These are phyloP conservation scores for Andricus quercusramuli DNA, from an alignment of 2,888 invertebrate species.

Conservation along the genomic window DNA sequence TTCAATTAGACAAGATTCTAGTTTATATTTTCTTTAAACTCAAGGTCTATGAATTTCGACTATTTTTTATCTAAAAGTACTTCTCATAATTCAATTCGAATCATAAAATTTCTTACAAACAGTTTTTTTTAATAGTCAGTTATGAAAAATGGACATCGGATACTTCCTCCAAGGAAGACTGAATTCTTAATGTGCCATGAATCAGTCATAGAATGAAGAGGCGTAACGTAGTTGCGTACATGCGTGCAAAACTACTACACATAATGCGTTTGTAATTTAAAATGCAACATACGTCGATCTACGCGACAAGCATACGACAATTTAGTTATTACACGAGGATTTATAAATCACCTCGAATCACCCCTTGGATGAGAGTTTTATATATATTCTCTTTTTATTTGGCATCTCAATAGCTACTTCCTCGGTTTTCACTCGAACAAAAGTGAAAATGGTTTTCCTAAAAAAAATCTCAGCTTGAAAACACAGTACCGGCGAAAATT, in stretches of 20 bases:
- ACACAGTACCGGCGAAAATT: too few relatives aligned
- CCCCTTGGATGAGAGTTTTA: neutral
- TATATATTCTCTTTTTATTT: neutral
- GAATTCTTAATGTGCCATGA: slow-evolving; percentile 24
- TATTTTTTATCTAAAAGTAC: too few relatives aligned
- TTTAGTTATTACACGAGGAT: slow-evolving; percentile 48
- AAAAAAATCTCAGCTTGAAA: too few relatives aligned
- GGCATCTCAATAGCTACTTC: neutral
- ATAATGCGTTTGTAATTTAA: slow-evolving; percentile 23
- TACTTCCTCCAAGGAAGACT: slow-evolving; percentile 35
- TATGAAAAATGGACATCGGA: slow-evolving; percentile 8
- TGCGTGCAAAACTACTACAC: slow-evolving; percentile 32
- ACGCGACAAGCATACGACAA: slow-evolving; percentile 40
- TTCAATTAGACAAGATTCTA: too few relatives aligned
- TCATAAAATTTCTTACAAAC: too few relatives aligned
- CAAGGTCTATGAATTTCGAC: too few relatives aligned
- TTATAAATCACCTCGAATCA: slow-evolving; percentile 50
- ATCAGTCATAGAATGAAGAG: slow-evolving; percentile 34
- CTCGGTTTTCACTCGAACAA: neutral
- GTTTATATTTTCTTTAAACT: too few relatives aligned
- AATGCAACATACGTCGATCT: slow-evolving; percentile 34
- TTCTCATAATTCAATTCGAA: too few relatives aligned
- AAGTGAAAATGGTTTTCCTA: neutral
- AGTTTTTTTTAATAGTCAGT: neutral
- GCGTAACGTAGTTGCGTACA: slow-evolving; percentile 19